Evolutionary conservation across 2,888 invertebrate genomes (phyloP).

Genomic region (Falcaria lacertinaria): DNA sequence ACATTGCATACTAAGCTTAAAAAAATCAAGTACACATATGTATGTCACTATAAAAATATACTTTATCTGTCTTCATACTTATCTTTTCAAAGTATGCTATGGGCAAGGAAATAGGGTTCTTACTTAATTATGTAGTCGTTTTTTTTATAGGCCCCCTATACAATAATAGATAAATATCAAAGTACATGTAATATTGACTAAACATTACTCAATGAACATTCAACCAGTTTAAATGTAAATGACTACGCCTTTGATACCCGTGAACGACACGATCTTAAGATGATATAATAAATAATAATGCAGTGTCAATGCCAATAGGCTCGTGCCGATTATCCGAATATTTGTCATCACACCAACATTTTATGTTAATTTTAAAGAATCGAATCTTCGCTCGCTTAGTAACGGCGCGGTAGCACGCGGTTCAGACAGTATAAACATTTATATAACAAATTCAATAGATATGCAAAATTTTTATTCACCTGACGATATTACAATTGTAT

Average conservation of each 20-base stretch:
- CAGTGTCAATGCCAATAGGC: not conserved
- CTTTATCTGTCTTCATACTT: no score
- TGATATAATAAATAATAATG: conserved; percentile 3
- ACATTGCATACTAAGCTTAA: no score
- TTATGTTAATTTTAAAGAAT: conserved; percentile 40
- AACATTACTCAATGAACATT: not conserved
- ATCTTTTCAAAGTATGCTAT: no score
- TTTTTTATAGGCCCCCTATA: conserved; percentile 6
- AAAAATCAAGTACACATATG: not conserved
- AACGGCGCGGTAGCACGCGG: conserved; percentile 17
- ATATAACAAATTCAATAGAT: conserved; percentile 53
- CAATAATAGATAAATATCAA: conserved; percentile 4
- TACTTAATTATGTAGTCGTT: no score
- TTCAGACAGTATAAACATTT: conserved; percentile 58
- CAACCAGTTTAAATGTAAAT: not conserved
- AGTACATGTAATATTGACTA: not conserved
- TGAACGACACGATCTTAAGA: not conserved
- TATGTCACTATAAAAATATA: no score
- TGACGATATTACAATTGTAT: conserved; percentile 51
- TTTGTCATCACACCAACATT: conserved; percentile 20
- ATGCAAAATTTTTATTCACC: conserved; percentile 67
- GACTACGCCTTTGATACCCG: not conserved
- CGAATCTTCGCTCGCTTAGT: not conserved
- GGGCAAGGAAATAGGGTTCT: no score
- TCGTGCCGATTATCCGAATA: conserved; percentile 11